Percentiles rank a stretch among this genome's conserved stretches.
phyloP scores from a whole-genome alignment of 2,797 vertebrate species.

The Leuciscus waleckii region DNA sequence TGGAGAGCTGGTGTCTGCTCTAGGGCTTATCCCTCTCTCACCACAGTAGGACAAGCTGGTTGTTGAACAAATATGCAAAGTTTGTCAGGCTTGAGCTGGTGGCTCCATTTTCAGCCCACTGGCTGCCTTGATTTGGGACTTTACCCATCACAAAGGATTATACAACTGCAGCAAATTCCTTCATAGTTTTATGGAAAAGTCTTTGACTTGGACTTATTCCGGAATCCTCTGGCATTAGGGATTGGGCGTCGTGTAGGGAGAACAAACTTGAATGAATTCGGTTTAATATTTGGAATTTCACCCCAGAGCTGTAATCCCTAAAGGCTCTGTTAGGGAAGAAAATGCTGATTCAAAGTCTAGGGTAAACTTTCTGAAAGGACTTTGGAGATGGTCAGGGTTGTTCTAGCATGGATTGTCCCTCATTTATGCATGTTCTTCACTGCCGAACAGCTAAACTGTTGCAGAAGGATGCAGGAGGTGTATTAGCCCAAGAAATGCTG shows the following conservation, averaged over 20 bases:
- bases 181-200: conserved; percentile 51
- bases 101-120: conserved; percentile 35
- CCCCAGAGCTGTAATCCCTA: conserved; percentile 30
- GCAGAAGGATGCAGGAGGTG: background rate
- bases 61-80: conserved; percentile 42
- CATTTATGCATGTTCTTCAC: background rate
- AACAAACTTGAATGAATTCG: conserved; percentile 25
- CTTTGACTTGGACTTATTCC: conserved; percentile 27
- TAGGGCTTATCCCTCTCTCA: conserved; percentile 38
- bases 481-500: background rate
- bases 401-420: background rate
- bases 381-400: background rate
- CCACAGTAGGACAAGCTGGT: conserved; percentile 30
- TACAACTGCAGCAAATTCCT: conserved; percentile 38
- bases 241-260: conserved; percentile 28
- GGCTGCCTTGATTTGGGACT: conserved; percentile 44
- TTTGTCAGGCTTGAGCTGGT: conserved; percentile 44
- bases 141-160: conserved; percentile 45
- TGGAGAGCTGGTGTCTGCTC: conserved; percentile 14
- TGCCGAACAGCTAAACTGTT: background rate
- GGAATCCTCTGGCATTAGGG: conserved; percentile 44
- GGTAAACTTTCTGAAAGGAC: conserved; percentile 22
- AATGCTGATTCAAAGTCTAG: conserved; percentile 19
- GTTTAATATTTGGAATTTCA: conserved; percentile 23
- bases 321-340: conserved; percentile 13